Evolutionary conservation across 2,797 vertebrate genomes (phyloP), one percentile per base, ranked within the genome.

Genomic region (Mallotus villosus): DNA sequence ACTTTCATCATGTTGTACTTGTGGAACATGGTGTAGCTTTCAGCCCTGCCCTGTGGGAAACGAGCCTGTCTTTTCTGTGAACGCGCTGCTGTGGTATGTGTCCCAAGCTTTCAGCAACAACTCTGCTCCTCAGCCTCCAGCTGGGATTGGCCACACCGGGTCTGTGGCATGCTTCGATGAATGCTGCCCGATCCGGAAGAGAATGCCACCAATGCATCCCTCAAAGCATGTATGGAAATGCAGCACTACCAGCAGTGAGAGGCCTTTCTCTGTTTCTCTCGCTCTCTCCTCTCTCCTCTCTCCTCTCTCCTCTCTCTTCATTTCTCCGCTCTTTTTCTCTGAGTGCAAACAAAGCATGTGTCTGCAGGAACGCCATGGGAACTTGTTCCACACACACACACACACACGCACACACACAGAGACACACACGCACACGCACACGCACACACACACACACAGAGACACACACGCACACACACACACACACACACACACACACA

Each of bases 1-100:
- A 91, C 90, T 91, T 92, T 92, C 91, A 91, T 91, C 90, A 89
- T 92, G 90, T 91, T 79, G 85, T 90, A 91, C 88, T 90, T 90
- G 88, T 86, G 89, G 89, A 90, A 91, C 89, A 91, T 91, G 90
- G 87, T 91, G 89, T 90, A 89, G 89, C 89, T 91, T 89, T 91
- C 90, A 92, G 91, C 88, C 86, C 86, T 88, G 86, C 90, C 90
- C 89, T 90, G 88, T 91, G 90, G 90, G 91, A 90, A 90, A 89
- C 86, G 86, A 84, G 88, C 70, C 81, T 84, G 85, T 82, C 85
- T 88, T 88, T 91, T 90, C 88, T 87, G 84, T 88, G 41, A 22
- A 41, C 27, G 46, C 6, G 49, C 25, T 16, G 84, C 86, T 67
- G 78, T 79, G 86, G 79, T 82, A 80, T 81, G 87, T 84, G 88